Evolutionary conservation across 2,797 vertebrate species (phyloP).

Genomic region (Nannoperca australis): DNA sequence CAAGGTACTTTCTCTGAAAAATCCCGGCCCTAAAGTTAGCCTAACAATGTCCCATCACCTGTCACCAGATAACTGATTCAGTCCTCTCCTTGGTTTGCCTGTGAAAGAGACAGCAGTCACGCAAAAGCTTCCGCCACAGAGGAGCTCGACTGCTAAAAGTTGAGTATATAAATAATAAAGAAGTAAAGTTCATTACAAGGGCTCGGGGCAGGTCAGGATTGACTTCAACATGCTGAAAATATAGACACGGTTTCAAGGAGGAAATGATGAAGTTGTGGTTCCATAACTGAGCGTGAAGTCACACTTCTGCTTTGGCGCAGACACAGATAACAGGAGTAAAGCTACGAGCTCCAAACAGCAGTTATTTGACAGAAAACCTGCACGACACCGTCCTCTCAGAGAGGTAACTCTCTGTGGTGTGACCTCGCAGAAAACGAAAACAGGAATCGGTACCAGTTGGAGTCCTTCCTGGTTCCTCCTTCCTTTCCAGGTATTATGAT

Average conservation of each 20-base stretch:
- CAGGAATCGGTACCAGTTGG: conserved; percentile 26
- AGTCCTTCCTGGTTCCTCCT: conserved; percentile 12
- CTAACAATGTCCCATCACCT: conserved; percentile 40
- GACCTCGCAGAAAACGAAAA: conserved; percentile 47
- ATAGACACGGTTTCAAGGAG: conserved; percentile 20
- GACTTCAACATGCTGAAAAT: neutral
- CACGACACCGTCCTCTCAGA: neutral
- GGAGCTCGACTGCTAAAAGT: neutral
- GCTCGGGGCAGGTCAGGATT: neutral
- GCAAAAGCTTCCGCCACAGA: neutral
- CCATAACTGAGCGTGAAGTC: conserved; percentile 17
- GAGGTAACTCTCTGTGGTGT: neutral
- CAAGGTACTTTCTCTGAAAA: conserved; percentile 26
- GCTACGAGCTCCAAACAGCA: neutral
- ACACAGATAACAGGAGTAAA: neutral
- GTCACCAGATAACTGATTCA: conserved; percentile 36
- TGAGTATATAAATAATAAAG: too few species aligned
- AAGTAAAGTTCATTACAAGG: neutral
- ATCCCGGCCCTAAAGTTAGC: conserved; percentile 26
- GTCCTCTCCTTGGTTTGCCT: neutral
- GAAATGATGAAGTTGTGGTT: conserved; percentile 41
- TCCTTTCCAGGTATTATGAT: neutral
- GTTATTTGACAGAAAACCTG: neutral
- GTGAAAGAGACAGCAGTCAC: neutral
- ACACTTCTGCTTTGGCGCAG: conserved; percentile 58